Base-by-base conservation (phyloP, 2,113 vertebrate genomes). In the Ardeotis arabs region DNA sequence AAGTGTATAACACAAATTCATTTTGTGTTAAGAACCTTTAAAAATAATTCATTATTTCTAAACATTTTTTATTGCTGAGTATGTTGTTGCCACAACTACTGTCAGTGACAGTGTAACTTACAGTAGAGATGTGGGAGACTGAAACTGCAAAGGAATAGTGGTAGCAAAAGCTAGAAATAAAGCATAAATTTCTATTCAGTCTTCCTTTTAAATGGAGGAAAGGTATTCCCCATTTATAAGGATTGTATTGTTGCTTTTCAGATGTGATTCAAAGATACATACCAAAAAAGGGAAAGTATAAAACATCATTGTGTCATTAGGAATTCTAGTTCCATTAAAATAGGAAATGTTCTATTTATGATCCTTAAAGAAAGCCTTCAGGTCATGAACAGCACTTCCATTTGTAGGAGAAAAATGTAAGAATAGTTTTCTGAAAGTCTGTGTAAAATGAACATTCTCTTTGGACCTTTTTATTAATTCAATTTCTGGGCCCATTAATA, bases 161-260 rank as follows among this genome's bases (percentile, higher is more conserved):
- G 31, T 84, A 73, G 75, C 68, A 96, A 93, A 94, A 94, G 74
- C 39, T 60, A 68, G 66, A 89, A 77, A 60, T 82, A 80, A 84
- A 85, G 31, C 56, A 45, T 56, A 4, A 7, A 41, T 88, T 88
- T 84, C 63, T 93, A 39, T 75, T 95, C 52, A 87, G n/a, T 10
- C 10, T 45, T 80, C 35, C 50, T 93, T 91, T 80, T 86, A 77
- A 62, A 73, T n/a, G 31, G 28, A 80, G 62, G 59, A 75, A 70
- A 91, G n/a, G 3, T 84, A 31, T 89, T 81, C 69, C 21, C 53
- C 39, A 41, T 85, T 87, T 83, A 35, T 73, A 90, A 83, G 60
- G 85, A 72, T 88, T 90, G 75, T 67, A 87, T 72, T 84, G 53
- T 77, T 87, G 72, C 78, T 91, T 94, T 94, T 93, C 89, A 91